Evolutionary conservation across 2,113 vertebrate genomes (phyloP).

Genomic region (Rhea americana): DNA sequence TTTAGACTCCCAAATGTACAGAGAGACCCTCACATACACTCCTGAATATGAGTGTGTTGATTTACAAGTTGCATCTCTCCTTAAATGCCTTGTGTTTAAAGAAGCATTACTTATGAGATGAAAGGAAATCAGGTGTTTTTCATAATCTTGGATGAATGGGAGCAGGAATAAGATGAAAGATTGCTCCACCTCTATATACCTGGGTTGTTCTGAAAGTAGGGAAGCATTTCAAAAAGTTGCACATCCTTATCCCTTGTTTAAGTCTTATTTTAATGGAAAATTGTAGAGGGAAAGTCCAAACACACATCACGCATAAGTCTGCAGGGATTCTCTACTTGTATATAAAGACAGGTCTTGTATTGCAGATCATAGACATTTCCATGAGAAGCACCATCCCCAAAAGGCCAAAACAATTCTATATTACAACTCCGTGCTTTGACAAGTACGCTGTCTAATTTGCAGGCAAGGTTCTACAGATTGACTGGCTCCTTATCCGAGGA

Average conservation of each 20-base stretch:
- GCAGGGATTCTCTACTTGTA: not conserved
- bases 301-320: not conserved
- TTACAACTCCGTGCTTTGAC: not conserved
- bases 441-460: not conserved
- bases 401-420: not conserved
- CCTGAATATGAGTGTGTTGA: not conserved
- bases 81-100: not conserved
- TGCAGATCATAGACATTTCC: not conserved
- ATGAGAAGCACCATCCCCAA: not conserved
- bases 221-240: not conserved
- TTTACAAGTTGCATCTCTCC: not conserved
- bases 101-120: not conserved
- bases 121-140: not conserved
- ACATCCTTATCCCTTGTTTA: not conserved
- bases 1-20: not conserved
- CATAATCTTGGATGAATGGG: not conserved
- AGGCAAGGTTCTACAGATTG: not conserved
- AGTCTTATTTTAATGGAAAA: not conserved
- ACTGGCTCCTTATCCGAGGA: not conserved
- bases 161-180: not conserved
- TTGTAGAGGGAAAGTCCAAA: not conserved
- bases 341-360: not conserved
- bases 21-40: not conserved
- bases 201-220: not conserved
- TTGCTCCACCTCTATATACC: not conserved